phyloP scores from a whole-genome alignment of 2,888 invertebrate genomes.

The Carterocephalus palaemon region DNA sequence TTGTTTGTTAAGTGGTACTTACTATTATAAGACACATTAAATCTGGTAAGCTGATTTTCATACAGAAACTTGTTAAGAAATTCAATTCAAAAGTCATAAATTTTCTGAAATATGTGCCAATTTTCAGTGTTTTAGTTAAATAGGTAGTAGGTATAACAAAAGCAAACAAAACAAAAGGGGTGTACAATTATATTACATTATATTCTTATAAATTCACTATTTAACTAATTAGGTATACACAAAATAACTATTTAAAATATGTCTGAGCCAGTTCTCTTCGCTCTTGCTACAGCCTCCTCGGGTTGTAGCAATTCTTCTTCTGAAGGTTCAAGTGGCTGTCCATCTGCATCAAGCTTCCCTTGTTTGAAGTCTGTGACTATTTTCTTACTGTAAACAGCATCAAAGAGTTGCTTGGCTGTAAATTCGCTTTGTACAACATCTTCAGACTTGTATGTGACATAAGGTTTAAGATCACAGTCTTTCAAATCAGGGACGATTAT shows the following conservation, averaged over 20 bases:
- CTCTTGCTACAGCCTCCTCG: slow-evolving; percentile 83
- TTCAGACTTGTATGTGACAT: slow-evolving; percentile 91
- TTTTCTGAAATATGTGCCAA: too few species aligned
- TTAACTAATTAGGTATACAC: too few species aligned
- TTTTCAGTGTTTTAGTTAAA: too few species aligned
- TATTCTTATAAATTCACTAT: too few species aligned
- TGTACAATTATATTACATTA: too few species aligned
- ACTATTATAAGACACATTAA: too few species aligned
- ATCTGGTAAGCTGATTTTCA: too few species aligned
- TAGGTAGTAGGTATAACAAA: too few species aligned
- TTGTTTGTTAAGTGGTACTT: too few species aligned
- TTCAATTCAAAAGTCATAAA: too few species aligned
- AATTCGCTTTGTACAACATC: slow-evolving; percentile 89
- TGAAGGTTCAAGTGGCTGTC: slow-evolving; percentile 84
- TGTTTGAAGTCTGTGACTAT: slow-evolving; percentile 86
- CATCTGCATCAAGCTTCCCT: slow-evolving; percentile 83
- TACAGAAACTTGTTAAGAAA: too few species aligned
- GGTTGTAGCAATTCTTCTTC: slow-evolving; percentile 84
- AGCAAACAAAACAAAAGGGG: too few species aligned
- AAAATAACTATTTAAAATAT: slow-evolving; percentile 75
- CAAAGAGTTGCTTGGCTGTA: slow-evolving; percentile 89
- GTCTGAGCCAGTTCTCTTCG: slow-evolving; percentile 89
- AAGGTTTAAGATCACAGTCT: slow-evolving; percentile 92
- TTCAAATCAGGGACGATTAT: slow-evolving; percentile 94
- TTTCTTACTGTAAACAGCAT: slow-evolving; percentile 88